Evolutionary conservation across 2,113 vertebrate genomes (phyloP), one percentile per base, ranked within the genome.

Genomic region (Hippoglossus stenolepis): DNA sequence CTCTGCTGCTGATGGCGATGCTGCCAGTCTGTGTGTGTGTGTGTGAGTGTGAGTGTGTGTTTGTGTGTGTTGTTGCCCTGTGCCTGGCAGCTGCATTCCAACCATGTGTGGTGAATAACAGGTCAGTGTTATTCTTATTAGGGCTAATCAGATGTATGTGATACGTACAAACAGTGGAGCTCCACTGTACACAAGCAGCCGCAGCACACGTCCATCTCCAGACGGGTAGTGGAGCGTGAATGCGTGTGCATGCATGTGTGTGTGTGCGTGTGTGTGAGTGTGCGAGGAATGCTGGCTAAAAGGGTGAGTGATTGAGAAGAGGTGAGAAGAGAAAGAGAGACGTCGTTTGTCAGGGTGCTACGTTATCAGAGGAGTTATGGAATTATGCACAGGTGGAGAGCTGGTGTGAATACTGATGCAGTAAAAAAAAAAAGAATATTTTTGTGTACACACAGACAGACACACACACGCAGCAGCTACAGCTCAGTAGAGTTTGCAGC

Each of bases 131-230:
- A 81, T 91, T 92, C 83, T 88, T 82, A 90, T 92, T 89, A 84
- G 69, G 75, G 79, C 79, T 89, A 88, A 91, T 92, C 85, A 90
- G 85, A 92, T 90, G 82, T 86, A 91, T 91, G 86, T 83, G 81
- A 91, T 91, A 90, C 88, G 87, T 83, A 89, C 87, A 87, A 89
- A 92, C 73, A 91, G 67, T 47, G 13, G 62, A 82, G 69, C 69
- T 63, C 66, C 21, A 70, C 45, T 68, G 38, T 58, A 67, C 79
- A 80, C 75, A 68, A 81, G 79, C 74, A 78, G 66, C 72, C 2
- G 14, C 59, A 56, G 26, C 59, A 67, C 63, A 77, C 23, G 21
- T 81, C 75, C 78, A 73, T 85, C 84, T 73, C 20, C 21, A 59
- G 64, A 14, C 20, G 63, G 65, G 75, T 62, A 56, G 49, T 58